Percentiles rank a stretch among this genome's conserved stretches.
These are phyloP conservation scores for Trachurus trachurus DNA, from an alignment of 2,797 vertebrate species.

Conservation along the genomic window DNA sequence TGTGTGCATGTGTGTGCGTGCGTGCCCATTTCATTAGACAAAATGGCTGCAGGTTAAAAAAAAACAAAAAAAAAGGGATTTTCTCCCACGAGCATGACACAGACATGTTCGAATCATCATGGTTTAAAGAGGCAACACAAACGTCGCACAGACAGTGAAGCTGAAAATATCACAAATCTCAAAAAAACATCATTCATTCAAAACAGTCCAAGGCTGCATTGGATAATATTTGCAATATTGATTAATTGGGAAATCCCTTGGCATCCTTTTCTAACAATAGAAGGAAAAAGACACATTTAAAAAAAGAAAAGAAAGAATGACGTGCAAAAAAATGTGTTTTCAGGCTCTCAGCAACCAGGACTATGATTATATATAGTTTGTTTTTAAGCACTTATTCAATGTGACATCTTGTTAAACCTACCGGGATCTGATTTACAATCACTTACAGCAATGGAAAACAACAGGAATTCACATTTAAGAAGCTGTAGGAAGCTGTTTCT, in stretches of 20 bases:
- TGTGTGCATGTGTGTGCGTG: no score
- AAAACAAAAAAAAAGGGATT: neutral
- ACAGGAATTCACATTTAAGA: neutral
- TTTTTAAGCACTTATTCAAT: neutral
- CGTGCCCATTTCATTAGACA: constrained; percentile 30
- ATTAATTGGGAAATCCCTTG: neutral
- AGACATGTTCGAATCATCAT: neutral
- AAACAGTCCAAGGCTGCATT: neutral
- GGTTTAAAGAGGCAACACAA: neutral
- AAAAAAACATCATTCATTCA: no score
- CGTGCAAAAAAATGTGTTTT: constrained; percentile 10
- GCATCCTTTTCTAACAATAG: neutral
- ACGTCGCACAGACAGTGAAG: neutral
- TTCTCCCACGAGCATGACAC: constrained; percentile 4
- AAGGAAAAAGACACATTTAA: neutral
- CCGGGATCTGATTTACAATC: neutral
- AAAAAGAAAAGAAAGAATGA: no score
- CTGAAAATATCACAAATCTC: neutral
- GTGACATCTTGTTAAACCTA: neutral
- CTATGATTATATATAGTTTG: neutral
- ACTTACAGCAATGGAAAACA: neutral
- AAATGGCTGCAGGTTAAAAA: constrained; percentile 27
- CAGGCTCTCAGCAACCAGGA: neutral
- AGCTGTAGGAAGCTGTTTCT: neutral
- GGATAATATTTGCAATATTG: neutral